Base-by-base conservation (phyloP, 1,140 invertebrate species). In the Araneus ventricosus region DNA sequence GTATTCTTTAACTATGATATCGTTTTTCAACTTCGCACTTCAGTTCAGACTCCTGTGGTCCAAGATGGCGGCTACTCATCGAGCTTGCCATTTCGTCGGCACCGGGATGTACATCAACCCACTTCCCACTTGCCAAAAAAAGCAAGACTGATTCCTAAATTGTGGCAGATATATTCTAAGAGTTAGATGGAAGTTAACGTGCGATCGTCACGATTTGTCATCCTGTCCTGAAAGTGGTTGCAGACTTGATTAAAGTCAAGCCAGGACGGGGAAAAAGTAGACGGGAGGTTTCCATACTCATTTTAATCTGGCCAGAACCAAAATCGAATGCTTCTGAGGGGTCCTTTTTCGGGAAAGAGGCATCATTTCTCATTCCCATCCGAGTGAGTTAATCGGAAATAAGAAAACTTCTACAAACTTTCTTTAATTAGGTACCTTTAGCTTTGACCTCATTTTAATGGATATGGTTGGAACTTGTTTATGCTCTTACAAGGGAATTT, bases 211-310 rank as follows among this genome's bases (percentile, higher is more conserved):
- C 80, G 86, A 82, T 92, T 92, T 86, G 90, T 92, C 90, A 86
- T 63, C 20, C 90, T 92, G 90, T 92, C 90, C 82, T 57, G 59
- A 70, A 85, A 86, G 79, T 67, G 89, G 89, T 82, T 90, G 89
- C 34, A 92, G 90, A 92, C 90, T 92, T 92, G 90, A 92, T 92
- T 92, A 92, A 92, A 92, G 90, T 92, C 86, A 57, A 37, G 82
- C 8, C 27, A 17, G 10, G 8, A 20, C 37, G 84, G 57, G 45
- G 45, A 86, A 82, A 86, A n/a, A 70, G 61, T 22, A 61, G 52
- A 22, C 4, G 14, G 27, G 57, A 37, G 84, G n/a, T 37, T 82
- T 75, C 70, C 45, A 86, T 59, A 61, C 17, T 45, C 57, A 61
- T 45, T 86, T 45, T 59, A 37, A 41, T 45, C 41, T 45, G 39